phyloP scores from a whole-genome alignment of 2,888 invertebrate species.

The Philereme vetulata region DNA sequence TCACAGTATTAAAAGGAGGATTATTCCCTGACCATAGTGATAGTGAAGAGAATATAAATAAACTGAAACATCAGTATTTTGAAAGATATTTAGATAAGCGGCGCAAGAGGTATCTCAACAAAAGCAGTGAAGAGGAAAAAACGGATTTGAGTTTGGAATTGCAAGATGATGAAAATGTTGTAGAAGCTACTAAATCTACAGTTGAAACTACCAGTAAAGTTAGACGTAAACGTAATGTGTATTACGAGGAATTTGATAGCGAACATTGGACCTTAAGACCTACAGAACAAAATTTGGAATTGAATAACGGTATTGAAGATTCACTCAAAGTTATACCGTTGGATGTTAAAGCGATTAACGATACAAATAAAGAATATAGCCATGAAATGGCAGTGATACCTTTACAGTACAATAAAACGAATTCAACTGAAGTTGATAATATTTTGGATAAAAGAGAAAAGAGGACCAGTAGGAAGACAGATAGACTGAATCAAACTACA shows the following conservation, averaged over 20 bases:
- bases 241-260: slow-evolving; percentile 57
- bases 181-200: slow-evolving; percentile 49
- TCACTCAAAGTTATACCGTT: slow-evolving; percentile 71
- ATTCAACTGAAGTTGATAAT: slow-evolving; percentile 71
- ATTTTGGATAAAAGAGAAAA: slow-evolving; percentile 73
- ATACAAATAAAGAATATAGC: slow-evolving; percentile 40
- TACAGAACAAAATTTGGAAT: slow-evolving; percentile 41
- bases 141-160: slow-evolving; percentile 59
- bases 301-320: slow-evolving; percentile 57
- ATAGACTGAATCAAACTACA: slow-evolving; percentile 78
- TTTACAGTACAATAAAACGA: slow-evolving; percentile 66
- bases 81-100: slow-evolving; percentile 74
- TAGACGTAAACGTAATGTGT: slow-evolving; percentile 60
- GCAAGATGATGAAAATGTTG: slow-evolving; percentile 52
- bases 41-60: slow-evolving; percentile 63
- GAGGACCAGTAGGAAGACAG: slow-evolving; percentile 79
- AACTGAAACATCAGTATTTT: slow-evolving; percentile 75
- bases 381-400: slow-evolving; percentile 68
- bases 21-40: slow-evolving; percentile 62
- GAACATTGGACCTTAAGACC: slow-evolving; percentile 56
- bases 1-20: slow-evolving; percentile 76
- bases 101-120: slow-evolving; percentile 67
- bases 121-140: slow-evolving; percentile 54
- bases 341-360: slow-evolving; percentile 38
- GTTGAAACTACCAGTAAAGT: slow-evolving; percentile 43